A percentile compares a stretch with the other conserved stretches of the same genome.
Evolutionary conservation across 2,888 invertebrate genomes (phyloP).

Genomic region (Drosophila multiciliata): DNA sequence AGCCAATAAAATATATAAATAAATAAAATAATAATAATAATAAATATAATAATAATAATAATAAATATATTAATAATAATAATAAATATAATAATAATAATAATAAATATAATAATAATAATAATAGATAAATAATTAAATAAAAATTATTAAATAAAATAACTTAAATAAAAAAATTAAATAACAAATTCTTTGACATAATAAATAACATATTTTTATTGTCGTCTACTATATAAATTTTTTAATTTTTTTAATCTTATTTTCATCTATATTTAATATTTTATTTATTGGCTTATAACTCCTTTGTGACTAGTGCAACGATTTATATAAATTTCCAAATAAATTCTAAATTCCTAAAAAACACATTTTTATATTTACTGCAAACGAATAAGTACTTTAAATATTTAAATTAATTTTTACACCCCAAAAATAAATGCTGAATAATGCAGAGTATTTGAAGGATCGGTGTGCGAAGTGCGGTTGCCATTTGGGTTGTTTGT

Average conservation of each 20-base stretch:
- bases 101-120: no score
- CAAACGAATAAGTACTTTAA: not conserved
- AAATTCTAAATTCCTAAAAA: no score
- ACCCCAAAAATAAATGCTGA: rapidly evolving
- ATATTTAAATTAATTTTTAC: not conserved
- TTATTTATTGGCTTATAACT: not conserved
- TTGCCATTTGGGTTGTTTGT: conserved; percentile 52
- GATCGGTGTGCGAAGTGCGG: conserved; percentile 7
- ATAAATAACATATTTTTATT: not conserved
- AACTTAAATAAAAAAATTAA: no score
- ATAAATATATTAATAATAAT: no score
- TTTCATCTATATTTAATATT: not conserved
- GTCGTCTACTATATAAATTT: not conserved
- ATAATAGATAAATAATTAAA: no score
- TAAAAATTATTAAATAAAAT: no score
- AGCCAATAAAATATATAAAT: not conserved
- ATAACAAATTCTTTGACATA: no score
- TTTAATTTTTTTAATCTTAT: not conserved
- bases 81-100: no score
- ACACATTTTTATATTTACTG: not conserved
- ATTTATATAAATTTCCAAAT: not conserved
- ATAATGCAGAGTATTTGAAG: conserved; percentile 11
- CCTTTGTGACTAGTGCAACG: not conserved
- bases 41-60: no score
- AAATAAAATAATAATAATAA: no score